Evolutionary conservation across 1,140 invertebrate species (phyloP), one percentile per base, ranked within the genome.

Genomic region (Oryctes rhinoceros): DNA sequence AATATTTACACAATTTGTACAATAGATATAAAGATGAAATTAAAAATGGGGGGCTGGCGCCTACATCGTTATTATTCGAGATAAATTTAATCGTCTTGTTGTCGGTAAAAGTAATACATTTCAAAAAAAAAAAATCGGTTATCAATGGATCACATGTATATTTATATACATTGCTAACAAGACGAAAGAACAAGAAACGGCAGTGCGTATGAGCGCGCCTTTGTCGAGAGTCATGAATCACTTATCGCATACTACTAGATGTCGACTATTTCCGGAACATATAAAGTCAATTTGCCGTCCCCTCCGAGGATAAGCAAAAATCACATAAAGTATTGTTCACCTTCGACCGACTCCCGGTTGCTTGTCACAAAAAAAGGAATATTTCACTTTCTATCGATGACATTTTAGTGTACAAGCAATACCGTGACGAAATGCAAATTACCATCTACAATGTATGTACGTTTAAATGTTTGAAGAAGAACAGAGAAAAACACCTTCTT

Each of bases 221-320:
- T 49, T 24, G 37, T 44, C 47, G 37, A 47, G 44, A 49, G 75
- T 76, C 75, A 48, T 76, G 75, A 76, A 76, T 76, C 75, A 76
- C 75, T 76, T 76, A 76, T 49, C 39, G 75, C 47, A 48, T 48
- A 71, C 65, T 71, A 71, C 65, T 76, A 44, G 75, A 76, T 76
- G 75, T 76, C 75, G 35, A 47, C 39, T 44, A 49, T 49, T 76
- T 76, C 75, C 75, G 75, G 75, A 47, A 76, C 75, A 76, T 49
- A 76, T 76, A 76, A 76, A 76, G 75, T 76, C 75, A 76, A 76
- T 76, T 76, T 76, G 75, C 37, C n/a, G 75, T 47, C 75, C 39
- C 65, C 65, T 71, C 65, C 24, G 65, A 71, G 35, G 65, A 71
- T 24, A 37, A 71, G 18, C 18, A 71, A 71, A n/a, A 20, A 71